These are phyloP conservation scores for Passerina amoena DNA, from an alignment of 2,113 vertebrate species.

Conservation along the genomic window DNA sequence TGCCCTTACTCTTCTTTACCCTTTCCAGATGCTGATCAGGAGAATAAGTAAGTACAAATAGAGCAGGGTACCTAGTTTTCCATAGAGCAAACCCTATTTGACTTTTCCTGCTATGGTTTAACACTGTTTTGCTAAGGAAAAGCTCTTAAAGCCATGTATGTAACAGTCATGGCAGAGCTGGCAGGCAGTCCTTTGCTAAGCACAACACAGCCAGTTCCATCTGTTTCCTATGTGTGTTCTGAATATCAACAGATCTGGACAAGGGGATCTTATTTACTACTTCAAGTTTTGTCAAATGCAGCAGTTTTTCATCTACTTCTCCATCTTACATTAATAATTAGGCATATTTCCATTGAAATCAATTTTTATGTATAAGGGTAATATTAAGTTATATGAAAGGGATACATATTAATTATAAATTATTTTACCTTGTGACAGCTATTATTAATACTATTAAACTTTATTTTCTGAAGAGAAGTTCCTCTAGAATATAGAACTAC, in stretches of 20 bases:
- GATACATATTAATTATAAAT: neutral
- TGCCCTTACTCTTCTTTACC: neutral
- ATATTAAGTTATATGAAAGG: neutral
- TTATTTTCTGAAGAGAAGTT: neutral
- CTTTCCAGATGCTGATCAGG: neutral
- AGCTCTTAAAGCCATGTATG: neutral
- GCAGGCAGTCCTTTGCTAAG: neutral
- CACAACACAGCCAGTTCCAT: neutral
- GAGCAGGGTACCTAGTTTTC: neutral
- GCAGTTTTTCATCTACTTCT: neutral
- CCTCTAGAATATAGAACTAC: neutral
- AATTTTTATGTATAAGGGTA: neutral
- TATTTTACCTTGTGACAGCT: neutral
- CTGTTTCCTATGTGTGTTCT: neutral
- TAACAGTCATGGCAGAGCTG: neutral
- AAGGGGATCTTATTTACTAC: neutral
- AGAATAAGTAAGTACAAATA: neutral
- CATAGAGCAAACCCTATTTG: neutral
- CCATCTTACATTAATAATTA: neutral
- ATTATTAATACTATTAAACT: neutral
- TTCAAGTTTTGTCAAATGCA: neutral
- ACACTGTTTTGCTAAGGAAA: neutral
- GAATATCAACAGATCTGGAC: neutral
- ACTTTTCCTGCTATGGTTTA: neutral
- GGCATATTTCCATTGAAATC: neutral